These are phyloP conservation scores for Smutsia temminckii DNA, from an alignment of 2,797 vertebrate genomes.

Conservation along the genomic window DNA sequence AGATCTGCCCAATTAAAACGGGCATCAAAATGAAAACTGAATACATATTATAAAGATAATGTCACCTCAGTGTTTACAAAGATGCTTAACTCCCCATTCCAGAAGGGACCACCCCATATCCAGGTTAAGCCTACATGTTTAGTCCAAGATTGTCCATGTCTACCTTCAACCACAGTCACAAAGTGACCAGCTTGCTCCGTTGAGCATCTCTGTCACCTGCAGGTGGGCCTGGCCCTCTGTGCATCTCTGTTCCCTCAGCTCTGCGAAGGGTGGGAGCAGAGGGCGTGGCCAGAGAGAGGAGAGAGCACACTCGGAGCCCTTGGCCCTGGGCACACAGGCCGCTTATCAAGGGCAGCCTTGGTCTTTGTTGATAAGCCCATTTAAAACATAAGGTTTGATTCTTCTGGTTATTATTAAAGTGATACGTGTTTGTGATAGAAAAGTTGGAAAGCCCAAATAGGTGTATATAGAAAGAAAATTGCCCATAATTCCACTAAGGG, in stretches of 20 bases:
- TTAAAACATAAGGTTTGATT: background rate
- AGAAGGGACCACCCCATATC: background rate
- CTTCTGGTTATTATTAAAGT: slow-evolving; percentile 33
- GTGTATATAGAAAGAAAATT: background rate
- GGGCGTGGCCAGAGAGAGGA: background rate
- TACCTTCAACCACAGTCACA: background rate
- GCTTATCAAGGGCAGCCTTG: background rate
- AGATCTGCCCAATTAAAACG: background rate
- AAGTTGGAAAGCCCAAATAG: background rate
- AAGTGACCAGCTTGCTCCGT: background rate
- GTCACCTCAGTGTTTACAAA: background rate
- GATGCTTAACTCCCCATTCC: background rate
- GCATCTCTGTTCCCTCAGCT: background rate
- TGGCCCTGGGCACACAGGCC: background rate
- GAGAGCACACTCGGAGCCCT: background rate
- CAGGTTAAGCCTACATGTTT: background rate
- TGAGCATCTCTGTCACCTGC: background rate
- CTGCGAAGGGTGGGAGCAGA: background rate
- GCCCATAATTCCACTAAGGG: background rate
- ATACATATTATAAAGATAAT: background rate
- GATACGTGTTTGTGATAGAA: background rate
- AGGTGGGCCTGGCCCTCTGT: background rate
- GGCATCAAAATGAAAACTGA: background rate
- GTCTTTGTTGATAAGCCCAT: background rate
- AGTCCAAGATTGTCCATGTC: background rate